Evolutionary conservation across 2,888 invertebrate species (phyloP), one percentile per base, ranked within the genome.

Genomic region (Coecobrya sp.): DNA sequence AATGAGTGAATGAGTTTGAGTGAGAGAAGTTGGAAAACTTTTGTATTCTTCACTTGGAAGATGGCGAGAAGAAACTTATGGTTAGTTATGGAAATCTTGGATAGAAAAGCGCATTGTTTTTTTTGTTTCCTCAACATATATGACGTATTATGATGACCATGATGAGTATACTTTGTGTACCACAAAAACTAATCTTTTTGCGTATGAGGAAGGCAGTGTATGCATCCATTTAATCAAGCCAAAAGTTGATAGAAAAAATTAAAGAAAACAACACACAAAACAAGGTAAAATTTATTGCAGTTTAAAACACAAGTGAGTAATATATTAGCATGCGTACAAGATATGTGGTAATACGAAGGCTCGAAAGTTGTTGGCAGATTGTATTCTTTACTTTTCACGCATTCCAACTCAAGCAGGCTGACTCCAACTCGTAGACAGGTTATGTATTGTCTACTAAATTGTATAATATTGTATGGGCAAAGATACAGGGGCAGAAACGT

Each of bases 261-360:
- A 79, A 65, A 49, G 79, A 42, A 59, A 55, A 81, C 79, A 27
- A 65, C 22, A 76, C 22, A 88, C 19, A 76, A 16, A 88, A 88
- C 88, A 81, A 79, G 88, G 65, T 79, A 81, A 88, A 88, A 89
- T 84, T 82, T 84, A 82, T 89, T 89, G 89, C 89, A 89, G 79
- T 88, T 88, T 79, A 79, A 88, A 88, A 88, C 88, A 79, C 79
- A 79, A 88, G 79, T 88, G 88, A 88, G 88, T 88, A 88, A 88
- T 88, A 81, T 88, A 88, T 88, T 88, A 79, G 79, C 81, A 88
- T 88, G 87, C 8, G 55, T 36, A 22, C 19, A 42, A 19, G 19
- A 73, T 42, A 42, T 19, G 70, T 73, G 42, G n/a, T 73, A 73
- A 73, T 42, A 42, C 55, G 42, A 11, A 22, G 62, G 42, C 59